These are phyloP conservation scores for Hystrix cristata DNA, from an alignment of 2,113 vertebrate genomes.

Conservation along the genomic window DNA sequence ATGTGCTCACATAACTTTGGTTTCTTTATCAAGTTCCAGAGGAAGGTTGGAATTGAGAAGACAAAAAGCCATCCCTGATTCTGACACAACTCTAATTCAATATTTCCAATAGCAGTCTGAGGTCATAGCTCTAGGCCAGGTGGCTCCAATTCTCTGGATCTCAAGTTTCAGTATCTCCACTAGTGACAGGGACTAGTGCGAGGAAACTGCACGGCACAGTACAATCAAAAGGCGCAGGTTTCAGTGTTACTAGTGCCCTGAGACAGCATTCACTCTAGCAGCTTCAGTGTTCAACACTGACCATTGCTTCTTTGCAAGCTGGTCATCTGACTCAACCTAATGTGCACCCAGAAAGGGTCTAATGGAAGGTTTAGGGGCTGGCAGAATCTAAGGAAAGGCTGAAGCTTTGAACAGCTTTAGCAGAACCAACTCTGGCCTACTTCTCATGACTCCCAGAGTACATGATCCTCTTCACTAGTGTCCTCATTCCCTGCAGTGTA, in stretches of 20 bases:
- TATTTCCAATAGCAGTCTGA: background rate
- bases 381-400: background rate
- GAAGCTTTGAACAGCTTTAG: background rate
- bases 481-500: background rate
- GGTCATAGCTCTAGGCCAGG: background rate
- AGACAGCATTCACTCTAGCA: background rate
- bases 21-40: slow-evolving; percentile 54
- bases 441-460: background rate
- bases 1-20: background rate
- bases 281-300: background rate
- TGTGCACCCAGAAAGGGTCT: too few species aligned
- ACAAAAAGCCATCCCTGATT: background rate
- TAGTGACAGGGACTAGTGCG: background rate
- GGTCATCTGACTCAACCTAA: background rate
- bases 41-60: background rate
- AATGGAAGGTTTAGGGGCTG: background rate
- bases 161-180: background rate
- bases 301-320: background rate
- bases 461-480: background rate
- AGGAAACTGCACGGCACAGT: too few species aligned
- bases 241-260: too few species aligned
- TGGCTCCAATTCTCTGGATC: background rate
- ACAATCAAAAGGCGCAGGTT: background rate
- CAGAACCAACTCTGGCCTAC: background rate
- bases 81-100: background rate